Conservation (phyloP, 2,797 vertebrate genomes). For the Mastacembelus armatus region DNA sequence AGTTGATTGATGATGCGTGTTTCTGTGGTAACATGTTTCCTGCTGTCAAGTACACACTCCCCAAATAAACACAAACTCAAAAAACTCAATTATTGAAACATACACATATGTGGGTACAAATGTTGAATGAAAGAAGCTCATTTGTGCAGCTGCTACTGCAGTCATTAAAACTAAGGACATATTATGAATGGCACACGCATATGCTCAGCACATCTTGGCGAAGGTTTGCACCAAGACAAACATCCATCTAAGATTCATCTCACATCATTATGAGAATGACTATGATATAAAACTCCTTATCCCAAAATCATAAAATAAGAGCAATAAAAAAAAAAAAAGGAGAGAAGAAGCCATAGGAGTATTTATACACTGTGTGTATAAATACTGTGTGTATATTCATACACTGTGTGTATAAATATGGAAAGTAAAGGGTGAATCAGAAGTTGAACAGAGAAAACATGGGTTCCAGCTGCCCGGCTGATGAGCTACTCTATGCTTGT, state of each 20-base stretch:
- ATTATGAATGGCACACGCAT: slow-evolving; percentile 39
- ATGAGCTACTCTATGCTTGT: slow-evolving; percentile 70
- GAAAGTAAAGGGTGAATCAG: slow-evolving; percentile 68
- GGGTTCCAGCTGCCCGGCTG: slow-evolving; percentile 60
- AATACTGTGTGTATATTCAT: too few relatives aligned
- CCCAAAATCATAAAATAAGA: slow-evolving; percentile 4
- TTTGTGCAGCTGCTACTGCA: slow-evolving; percentile 40
- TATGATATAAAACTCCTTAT: slow-evolving; percentile 5
- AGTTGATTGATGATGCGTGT: not conserved
- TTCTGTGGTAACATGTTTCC: not conserved
- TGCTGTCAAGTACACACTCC: not conserved
- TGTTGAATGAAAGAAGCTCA: slow-evolving; percentile 7
- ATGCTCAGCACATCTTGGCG: slow-evolving; percentile 30
- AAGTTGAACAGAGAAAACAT: slow-evolving; percentile 69
- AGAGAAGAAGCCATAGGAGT: not conserved
- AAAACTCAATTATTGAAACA: slow-evolving; percentile 18
- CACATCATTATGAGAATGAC: slow-evolving; percentile 22
- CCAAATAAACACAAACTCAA: slow-evolving; percentile 7
- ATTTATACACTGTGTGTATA: too few relatives aligned
- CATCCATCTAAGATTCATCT: slow-evolving; percentile 21
- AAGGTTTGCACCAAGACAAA: slow-evolving; percentile 9
- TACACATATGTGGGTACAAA: slow-evolving; percentile 3
- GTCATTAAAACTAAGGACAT: slow-evolving; percentile 48
- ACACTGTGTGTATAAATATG: slow-evolving; percentile 38
- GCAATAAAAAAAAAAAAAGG: not conserved